These are phyloP conservation scores for Tenebrosternarchus preto DNA, from an alignment of 2,113 vertebrate genomes.

Conservation along the genomic window DNA sequence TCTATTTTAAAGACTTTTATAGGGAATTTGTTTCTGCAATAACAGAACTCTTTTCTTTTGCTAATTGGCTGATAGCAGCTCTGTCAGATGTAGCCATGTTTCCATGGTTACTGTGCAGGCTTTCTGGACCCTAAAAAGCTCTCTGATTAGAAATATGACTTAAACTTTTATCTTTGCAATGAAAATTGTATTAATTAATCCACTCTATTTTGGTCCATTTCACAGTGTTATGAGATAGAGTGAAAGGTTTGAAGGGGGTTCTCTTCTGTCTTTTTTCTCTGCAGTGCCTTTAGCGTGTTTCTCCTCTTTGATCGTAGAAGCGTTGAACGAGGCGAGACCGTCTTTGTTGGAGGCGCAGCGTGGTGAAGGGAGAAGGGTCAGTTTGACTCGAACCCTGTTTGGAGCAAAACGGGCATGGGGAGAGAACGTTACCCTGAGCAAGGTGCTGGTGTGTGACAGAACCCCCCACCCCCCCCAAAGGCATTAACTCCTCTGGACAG, in stretches of 20 bases:
- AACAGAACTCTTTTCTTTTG: conserved; percentile 44
- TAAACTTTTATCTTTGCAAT: conserved; percentile 58
- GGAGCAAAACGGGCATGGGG: not conserved
- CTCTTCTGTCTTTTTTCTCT: conserved; percentile 1
- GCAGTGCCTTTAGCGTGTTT: conserved; percentile 18
- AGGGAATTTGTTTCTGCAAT: conserved; percentile 50
- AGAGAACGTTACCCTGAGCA: not conserved
- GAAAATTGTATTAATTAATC: conserved; percentile 61
- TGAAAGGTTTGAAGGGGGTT: conserved; percentile 41
- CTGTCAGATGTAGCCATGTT: conserved; percentile 54
- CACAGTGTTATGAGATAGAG: conserved; percentile 49
- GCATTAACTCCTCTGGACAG: not conserved
- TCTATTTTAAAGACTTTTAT: conserved; percentile 49
- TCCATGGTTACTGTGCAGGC: conserved; percentile 56
- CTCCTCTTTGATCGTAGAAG: conserved; percentile 40
- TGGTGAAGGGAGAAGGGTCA: not conserved
- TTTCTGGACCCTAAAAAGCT: conserved; percentile 60
- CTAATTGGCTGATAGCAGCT: conserved; percentile 58
- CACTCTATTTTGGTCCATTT: conserved; percentile 59
- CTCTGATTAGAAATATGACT: conserved; percentile 60
- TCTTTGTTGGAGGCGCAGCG: conserved; percentile 35
- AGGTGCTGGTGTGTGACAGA: no score
- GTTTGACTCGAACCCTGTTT: conserved; percentile 25
- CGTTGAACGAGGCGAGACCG: conserved; percentile 28
- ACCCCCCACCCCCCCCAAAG: no score